These are phyloP conservation scores for Galleria mellonella DNA, from an alignment of 1,140 invertebrate genomes.

Conservation along the genomic window DNA sequence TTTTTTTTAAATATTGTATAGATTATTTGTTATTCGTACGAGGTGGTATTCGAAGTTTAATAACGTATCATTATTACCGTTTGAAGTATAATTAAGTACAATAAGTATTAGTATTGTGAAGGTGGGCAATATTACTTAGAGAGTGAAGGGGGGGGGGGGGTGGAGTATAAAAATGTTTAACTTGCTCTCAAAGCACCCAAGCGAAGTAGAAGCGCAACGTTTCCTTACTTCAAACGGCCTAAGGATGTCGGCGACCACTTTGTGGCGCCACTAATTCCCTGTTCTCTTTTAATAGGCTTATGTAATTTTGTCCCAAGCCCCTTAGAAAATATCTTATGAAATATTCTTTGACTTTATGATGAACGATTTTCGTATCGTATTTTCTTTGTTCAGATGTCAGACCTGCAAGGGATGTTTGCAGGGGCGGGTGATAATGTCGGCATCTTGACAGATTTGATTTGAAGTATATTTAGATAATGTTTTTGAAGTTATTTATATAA, in stretches of 20 bases:
- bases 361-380: conserved; percentile 1
- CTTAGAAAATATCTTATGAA: conserved; percentile 1
- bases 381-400: conserved; percentile 4
- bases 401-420: neutral
- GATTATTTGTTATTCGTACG: too few species aligned
- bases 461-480: too few species aligned
- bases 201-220: neutral
- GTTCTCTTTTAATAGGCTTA: conserved; percentile 35
- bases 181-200: neutral
- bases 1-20: too few species aligned
- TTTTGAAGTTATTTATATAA: too few species aligned
- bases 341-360: neutral
- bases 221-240: conserved; percentile 1
- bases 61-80: too few species aligned
- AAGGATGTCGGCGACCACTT: neutral
- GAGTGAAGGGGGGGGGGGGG: too few species aligned
- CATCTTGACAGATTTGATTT: too few species aligned
- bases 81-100: too few species aligned
- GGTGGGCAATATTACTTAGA: too few species aligned
- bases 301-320: conserved; percentile 8
- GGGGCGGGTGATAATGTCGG: neutral
- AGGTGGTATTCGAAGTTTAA: too few species aligned
- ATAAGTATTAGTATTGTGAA: too few species aligned
- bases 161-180: conserved; percentile 1
- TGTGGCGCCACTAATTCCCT: conserved; percentile 3